Evolutionary conservation across 1,140 invertebrate genomes (phyloP).

Genomic region (Aphelinus certus): DNA sequence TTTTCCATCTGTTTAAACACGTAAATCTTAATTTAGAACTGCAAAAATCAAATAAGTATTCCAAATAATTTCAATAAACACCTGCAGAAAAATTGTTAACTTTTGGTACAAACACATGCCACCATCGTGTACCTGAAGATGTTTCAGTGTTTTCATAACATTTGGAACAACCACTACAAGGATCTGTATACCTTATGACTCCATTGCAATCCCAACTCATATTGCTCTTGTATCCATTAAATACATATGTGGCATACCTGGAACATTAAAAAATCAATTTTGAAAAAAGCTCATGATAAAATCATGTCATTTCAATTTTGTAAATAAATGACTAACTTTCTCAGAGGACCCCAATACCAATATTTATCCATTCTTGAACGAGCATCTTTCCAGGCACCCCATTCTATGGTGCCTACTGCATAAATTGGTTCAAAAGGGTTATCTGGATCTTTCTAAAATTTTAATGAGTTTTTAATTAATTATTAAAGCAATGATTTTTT

Average conservation of each 20-base stretch:
- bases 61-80: background rate
- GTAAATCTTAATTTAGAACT: conserved; percentile 16
- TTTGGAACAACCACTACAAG: conserved; percentile 85
- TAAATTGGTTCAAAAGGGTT: conserved; percentile 77
- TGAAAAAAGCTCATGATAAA: conserved; percentile 17
- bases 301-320: background rate
- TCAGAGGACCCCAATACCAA: conserved; percentile 85
- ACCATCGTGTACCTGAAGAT: conserved; percentile 60
- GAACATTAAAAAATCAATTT: conserved; percentile 38
- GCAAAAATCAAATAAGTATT: background rate
- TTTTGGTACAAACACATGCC: conserved; percentile 66
- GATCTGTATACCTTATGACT: conserved; percentile 77
- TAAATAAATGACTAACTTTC: conserved; percentile 62
- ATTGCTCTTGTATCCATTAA: conserved; percentile 75
- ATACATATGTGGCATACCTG: conserved; percentile 61
- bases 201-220: conserved; percentile 76
- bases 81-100: conserved; percentile 32
- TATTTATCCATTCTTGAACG: conserved; percentile 79
- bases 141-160: conserved; percentile 67
- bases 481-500: background rate
- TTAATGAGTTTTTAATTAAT: conserved; percentile 8
- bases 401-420: conserved; percentile 80
- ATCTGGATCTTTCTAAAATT: conserved; percentile 57
- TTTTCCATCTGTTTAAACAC: conserved; percentile 38
- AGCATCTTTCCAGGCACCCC: conserved; percentile 86